These are phyloP conservation scores for Porites cylindrica DNA, from an alignment of 92 coral and sea anemone species.

Conservation along the genomic window DNA sequence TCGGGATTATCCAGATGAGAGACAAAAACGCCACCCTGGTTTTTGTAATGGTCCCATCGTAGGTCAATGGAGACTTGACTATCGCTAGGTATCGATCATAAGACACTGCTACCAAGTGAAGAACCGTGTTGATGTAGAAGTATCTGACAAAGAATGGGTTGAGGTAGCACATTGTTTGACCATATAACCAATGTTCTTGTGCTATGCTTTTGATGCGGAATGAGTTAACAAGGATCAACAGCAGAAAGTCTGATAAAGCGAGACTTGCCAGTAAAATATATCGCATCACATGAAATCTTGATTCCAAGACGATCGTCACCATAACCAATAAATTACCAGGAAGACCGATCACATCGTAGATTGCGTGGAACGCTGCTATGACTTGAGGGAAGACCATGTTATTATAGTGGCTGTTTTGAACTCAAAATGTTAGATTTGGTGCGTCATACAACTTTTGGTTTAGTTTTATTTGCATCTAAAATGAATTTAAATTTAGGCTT, in stretches of 20 bases:
- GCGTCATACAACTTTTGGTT: too few relatives aligned
- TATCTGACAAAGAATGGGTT: background rate
- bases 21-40: background rate
- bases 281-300: background rate
- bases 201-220: background rate
- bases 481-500: too few relatives aligned
- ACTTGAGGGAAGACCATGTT: background rate
- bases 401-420: too few relatives aligned
- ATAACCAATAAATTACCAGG: background rate
- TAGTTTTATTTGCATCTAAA: too few relatives aligned
- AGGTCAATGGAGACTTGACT: conserved; percentile 6
- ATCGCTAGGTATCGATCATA: background rate
- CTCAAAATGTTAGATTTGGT: too few relatives aligned
- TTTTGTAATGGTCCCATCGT: background rate
- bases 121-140: conserved; percentile 1
- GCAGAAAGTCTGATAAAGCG: background rate
- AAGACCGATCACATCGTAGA: conserved; percentile 7
- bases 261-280: background rate
- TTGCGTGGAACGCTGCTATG: background rate
- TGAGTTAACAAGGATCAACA: background rate
- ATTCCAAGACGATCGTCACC: background rate
- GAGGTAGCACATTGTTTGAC: background rate
- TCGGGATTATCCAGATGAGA: background rate
- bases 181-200: conserved; percentile 8
- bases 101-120: conserved; percentile 13